phyloP scores from a whole-genome alignment of 1,140 invertebrate species.

The Heterodera schachtii region DNA sequence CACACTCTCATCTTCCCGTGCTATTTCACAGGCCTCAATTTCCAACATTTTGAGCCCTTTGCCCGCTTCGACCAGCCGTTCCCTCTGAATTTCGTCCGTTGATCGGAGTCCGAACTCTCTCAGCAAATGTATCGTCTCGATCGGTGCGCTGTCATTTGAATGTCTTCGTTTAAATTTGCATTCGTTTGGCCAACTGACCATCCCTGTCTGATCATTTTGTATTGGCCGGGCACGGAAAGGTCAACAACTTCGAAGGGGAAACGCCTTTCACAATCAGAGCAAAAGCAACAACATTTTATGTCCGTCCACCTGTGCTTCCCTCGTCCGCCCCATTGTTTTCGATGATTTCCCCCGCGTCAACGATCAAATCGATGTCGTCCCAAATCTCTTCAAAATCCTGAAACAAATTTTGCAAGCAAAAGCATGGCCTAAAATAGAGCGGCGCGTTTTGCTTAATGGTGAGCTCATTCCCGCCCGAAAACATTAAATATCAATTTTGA shows the following conservation, averaged over 20 bases:
- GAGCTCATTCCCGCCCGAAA: background rate
- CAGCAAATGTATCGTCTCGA: slow-evolving; percentile 12
- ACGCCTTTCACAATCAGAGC: too few species aligned
- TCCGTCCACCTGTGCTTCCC: slow-evolving; percentile 28
- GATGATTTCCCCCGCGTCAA: slow-evolving; percentile 30
- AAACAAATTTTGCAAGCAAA: slow-evolving; percentile 1
- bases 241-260: slow-evolving; percentile 9
- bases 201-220: slow-evolving; percentile 29
- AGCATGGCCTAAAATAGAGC: background rate
- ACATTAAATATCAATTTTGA: background rate
- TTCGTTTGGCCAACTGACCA: slow-evolving; percentile 15
- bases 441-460: too few species aligned
- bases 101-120: slow-evolving; percentile 13
- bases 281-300: too few species aligned
- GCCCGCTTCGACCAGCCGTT: slow-evolving; percentile 2
- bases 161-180: background rate
- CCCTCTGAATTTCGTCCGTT: slow-evolving; percentile 18
- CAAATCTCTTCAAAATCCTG: slow-evolving; percentile 43
- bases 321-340: slow-evolving; percentile 35
- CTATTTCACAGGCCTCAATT: background rate
- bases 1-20: background rate
- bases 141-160: slow-evolving; percentile 15
- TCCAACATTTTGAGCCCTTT: slow-evolving; percentile 1
- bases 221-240: slow-evolving; percentile 35
- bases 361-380: slow-evolving; percentile 38